Evolutionary conservation across 2,113 vertebrate genomes (phyloP), one percentile per base, ranked within the genome.

Genomic region (Zeus faber): DNA sequence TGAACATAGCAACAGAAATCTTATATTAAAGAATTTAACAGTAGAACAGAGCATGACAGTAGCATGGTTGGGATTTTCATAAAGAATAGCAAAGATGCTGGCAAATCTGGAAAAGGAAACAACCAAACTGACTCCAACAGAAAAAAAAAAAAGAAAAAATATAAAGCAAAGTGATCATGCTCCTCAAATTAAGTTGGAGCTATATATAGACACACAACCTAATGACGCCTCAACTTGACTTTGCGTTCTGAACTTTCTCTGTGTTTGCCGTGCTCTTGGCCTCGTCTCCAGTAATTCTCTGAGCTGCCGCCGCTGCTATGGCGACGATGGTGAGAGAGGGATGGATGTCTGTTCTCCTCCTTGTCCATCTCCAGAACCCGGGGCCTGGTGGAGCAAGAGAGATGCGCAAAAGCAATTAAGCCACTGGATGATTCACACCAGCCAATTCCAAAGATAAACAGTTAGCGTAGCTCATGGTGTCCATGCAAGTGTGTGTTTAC

Each of bases 321-420:
- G 59, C 91, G 91, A 47, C 90, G 90, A 40, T 91, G 87, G 10
- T 85, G 90, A 74, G 93, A 90, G 51, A 92, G 66, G 16, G 95
- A 91, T 0, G 96, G 96, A 29, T 88, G 92, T 51, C 95, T 87
- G 83, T 98, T 97, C 83, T 97, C 94, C 62, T 99, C 97, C 71
- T 98, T 99, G 85, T 99, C 97, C 97, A 99, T 99, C 84, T 98
- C 97, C 35, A 99, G 87, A 62, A 99, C 87, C 25, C 97, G 91
- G 13, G 96, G 97, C 84, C 97, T 99, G 67, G 26, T 2, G 31
- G 21, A 65, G 21, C 17, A 27, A 37, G 27, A 14, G 17, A 20
- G 13, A 33, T 18, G 39, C 24, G 57, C 1, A 3, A 6, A 6
- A 2, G 2, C 3, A 45, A 52, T 25, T n/a, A n/a, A n/a, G n/a